Conservation (phyloP, 1,140 invertebrate genomes). For the Bathynomus jamesi region DNA sequence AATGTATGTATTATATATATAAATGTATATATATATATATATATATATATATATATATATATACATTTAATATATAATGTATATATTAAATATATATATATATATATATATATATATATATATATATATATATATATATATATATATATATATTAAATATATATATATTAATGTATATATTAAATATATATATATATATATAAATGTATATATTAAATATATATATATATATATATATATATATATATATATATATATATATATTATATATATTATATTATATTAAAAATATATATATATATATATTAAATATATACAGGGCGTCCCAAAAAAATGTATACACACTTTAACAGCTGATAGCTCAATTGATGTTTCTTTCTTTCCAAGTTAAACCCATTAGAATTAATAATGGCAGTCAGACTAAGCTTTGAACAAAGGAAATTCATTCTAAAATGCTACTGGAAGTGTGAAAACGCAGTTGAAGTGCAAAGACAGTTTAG, state of each 20-base stretch:
- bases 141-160: conserved; percentile 4
- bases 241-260: background rate
- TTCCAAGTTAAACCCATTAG: too few relatives aligned
- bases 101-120: conserved; percentile 9
- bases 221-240: background rate
- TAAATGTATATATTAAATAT: background rate
- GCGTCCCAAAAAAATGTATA: too few relatives aligned
- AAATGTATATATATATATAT: too few relatives aligned
- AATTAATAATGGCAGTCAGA: too few relatives aligned
- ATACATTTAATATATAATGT: background rate
- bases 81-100: background rate
- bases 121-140: conserved; percentile 2
- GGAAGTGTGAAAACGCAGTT: too few relatives aligned
- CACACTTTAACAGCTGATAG: too few relatives aligned
- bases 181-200: background rate
- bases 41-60: too few relatives aligned
- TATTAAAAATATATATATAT: background rate
- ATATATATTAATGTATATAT: background rate
- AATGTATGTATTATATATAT: too few relatives aligned
- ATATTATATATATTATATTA: background rate
- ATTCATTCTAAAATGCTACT: too few relatives aligned
- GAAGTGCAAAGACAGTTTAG: too few relatives aligned
- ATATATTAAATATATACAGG: background rate
- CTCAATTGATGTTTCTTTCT: too few relatives aligned
- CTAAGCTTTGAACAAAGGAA: too few relatives aligned